These are phyloP conservation scores for Tadarida brasiliensis DNA, from an alignment of 2,797 vertebrate genomes.

Conservation along the genomic window DNA sequence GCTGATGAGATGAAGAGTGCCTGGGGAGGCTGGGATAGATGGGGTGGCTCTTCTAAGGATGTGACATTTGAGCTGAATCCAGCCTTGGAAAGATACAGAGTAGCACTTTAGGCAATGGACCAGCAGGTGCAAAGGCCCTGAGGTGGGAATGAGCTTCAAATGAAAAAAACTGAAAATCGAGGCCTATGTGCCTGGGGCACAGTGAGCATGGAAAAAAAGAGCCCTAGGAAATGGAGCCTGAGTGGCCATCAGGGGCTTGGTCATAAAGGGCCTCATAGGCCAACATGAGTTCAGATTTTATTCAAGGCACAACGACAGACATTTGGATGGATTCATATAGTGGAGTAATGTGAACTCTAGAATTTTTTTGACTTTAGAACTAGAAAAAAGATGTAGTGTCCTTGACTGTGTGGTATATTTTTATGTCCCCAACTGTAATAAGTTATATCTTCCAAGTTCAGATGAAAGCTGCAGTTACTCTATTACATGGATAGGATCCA, in stretches of 20 bases:
- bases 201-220: neutral
- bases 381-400: constrained; percentile 37
- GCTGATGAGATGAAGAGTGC: neutral
- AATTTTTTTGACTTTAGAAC: neutral
- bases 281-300: neutral
- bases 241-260: neutral
- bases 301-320: neutral
- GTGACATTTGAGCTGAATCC: neutral
- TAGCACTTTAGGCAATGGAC: neutral
- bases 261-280: neutral
- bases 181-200: neutral
- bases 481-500: neutral
- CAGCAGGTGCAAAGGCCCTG: neutral
- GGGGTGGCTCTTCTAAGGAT: neutral
- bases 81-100: neutral
- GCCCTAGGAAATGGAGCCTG: neutral
- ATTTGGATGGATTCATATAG: constrained; percentile 1
- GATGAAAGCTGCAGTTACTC: neutral
- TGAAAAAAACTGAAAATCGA: neutral
- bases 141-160: neutral
- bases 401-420: neutral
- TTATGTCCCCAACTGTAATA: neutral
- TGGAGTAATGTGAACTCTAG: neutral
- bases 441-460: neutral
- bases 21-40: neutral